Base-by-base conservation (phyloP, 2,113 vertebrate species). In the Cercocebus atys region DNA sequence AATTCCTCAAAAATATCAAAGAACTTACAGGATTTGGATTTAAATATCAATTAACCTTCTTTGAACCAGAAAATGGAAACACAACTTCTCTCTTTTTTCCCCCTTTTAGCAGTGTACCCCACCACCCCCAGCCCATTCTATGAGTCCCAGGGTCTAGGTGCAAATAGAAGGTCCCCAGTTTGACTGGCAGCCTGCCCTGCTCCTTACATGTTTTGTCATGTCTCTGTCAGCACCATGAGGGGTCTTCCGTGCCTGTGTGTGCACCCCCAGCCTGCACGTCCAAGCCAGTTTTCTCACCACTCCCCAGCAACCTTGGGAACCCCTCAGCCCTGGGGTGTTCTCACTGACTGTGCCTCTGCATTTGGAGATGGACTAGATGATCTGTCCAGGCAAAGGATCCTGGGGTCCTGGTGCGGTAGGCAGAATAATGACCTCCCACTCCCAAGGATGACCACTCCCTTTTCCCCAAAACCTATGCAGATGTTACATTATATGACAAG, bases 1-100 rank as follows among this genome's bases (percentile, higher is more conserved):
- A 38, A 90, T 93, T 84, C 52, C 85, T 90, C 43, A 93, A 61
- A 95, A 94, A 93, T 70, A 95, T 59, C 82, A 94, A 95, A 93
- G 40, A 95, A 94, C 25, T 79, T 88, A 32, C 35, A 75, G n/a
- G 30, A 80, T 93, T 95, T 47, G 13, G 43, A 22, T 82, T 92
- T 94, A 92, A 92, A 73, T 89, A 66, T 87, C 61, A 92, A 82
- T 89, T 94, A 95, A 72, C 52, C 25, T 85, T 93, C 52, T 94
- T 89, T 83, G 57, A 75, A 90, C 50, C 83, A 97, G 17, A 68
- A 95, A 92, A 85, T 61, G 79, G 76, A 95, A 96, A 57, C 17
- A 70, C 35, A 93, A 6, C 3, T 9, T 81, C 27, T 43, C 50
- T 3, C 30, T 93, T 40, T 79, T 13, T 76, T 22, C 78, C 52